Evolutionary conservation across 2,113 vertebrate species (phyloP), one percentile per base, ranked within the genome.

Genomic region (Grammomys surdaster): DNA sequence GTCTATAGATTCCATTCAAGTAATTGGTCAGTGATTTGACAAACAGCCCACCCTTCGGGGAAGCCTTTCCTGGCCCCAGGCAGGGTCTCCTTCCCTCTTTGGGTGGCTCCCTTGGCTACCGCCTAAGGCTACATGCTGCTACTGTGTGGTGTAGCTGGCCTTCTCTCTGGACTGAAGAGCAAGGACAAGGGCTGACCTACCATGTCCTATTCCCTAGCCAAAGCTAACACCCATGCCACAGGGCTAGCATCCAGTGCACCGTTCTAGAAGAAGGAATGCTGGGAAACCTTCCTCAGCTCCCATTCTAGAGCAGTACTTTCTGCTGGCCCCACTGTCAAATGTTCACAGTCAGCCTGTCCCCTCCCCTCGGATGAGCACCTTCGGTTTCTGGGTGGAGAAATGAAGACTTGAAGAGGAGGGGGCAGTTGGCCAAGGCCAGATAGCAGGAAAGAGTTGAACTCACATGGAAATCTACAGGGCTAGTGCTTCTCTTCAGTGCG

Each of bases 311-410:
- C 54, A 54, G 31, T 19, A 46, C 31, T 85, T 78, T 56, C 90
- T 3, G 0, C 1, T 4, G 43, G 89, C 10, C 48, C 6, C 63
- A 22, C 5, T 12, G 2, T 33, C 31, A 1, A 43, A 12, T 56
- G 13, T 2, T 87, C 63, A 80, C 60, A 0, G 31, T 1, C 10
- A 31, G 48, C 28, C 54, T 70, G 8, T 6, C 28, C n/a, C 72
- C 58, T 82, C 73, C 91, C 56, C 2, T 24, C 31, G 87, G 85
- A 63, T 14, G 22, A 26, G 6, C 10, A 36, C 24, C 14, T 7
- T 77, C 26, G 80, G 54, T 33, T 87, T 60, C 77, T 26, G 90
- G 91, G 69, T 14, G 51, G 90, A 90, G 77, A 92, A 33, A 94
- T 13, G 28, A 46, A 78, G 67, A 28, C 26, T 13, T 43, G 40